A percentile compares a stretch with the other conserved stretches of the same genome.
phyloP scores from a whole-genome alignment of 1,140 invertebrate species.

The Brachionus rubens region DNA sequence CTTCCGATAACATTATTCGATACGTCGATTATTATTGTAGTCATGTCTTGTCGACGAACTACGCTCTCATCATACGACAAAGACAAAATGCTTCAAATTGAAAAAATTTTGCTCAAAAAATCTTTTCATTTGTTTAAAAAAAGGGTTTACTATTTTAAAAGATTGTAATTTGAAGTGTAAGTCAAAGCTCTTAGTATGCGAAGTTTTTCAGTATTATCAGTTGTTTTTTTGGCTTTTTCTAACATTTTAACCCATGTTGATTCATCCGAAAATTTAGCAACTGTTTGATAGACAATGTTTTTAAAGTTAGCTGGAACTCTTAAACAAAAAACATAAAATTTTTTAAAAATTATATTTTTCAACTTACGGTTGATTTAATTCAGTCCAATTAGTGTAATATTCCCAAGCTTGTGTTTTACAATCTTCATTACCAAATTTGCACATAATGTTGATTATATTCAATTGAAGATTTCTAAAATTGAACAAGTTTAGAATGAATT shows the following conservation, averaged over 20 bases:
- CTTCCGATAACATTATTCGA: conserved; percentile 10
- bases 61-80: conserved; percentile 8
- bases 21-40: conserved; percentile 15
- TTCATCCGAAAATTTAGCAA: conserved; percentile 1
- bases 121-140: neutral
- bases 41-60: conserved; percentile 31
- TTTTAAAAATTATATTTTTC: neutral
- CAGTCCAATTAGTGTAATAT: neutral
- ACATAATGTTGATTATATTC: neutral
- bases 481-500: too few species aligned
- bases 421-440: conserved; percentile 8
- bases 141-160: conserved; percentile 5
- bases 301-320: conserved; percentile 23
- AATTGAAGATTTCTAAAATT: conserved; percentile 30
- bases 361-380: neutral
- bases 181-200: conserved; percentile 16
- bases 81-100: neutral
- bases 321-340: neutral
- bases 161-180: conserved; percentile 7
- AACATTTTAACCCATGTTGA: conserved; percentile 14
- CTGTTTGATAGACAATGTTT: conserved; percentile 28
- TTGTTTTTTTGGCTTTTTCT: neutral
- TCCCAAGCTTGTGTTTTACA: neutral
- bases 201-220: neutral
- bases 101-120: neutral